Evolutionary conservation across 2,797 vertebrate genomes (phyloP).

Genomic region (Anabas testudineus): DNA sequence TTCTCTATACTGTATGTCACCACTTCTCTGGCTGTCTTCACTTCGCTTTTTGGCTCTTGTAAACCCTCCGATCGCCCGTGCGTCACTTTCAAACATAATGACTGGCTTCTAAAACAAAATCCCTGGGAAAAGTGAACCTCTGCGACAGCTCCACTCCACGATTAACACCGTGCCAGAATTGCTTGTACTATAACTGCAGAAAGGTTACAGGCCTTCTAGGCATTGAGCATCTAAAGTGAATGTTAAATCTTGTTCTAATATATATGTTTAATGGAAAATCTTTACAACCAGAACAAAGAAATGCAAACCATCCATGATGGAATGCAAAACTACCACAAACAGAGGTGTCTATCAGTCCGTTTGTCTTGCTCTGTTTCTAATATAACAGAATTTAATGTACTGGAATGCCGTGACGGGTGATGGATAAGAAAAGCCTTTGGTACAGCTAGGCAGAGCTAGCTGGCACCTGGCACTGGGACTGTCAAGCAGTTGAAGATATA

Average conservation of each 20-base stretch:
- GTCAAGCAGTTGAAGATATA: constrained; percentile 26
- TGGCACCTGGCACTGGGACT: constrained; percentile 44
- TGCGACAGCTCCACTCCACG: neutral
- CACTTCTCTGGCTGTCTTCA: constrained; percentile 11
- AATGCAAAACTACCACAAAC: neutral
- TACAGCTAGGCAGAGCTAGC: constrained; percentile 14
- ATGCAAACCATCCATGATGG: neutral
- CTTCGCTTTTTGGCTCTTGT: neutral
- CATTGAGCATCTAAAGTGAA: neutral
- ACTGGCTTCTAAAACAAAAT: constrained; percentile 15
- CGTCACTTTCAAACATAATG: constrained; percentile 25
- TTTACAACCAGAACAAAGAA: neutral
- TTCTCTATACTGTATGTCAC: neutral
- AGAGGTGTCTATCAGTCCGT: too few species aligned
- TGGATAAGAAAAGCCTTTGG: neutral
- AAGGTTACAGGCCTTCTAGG: neutral
- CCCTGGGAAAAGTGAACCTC: constrained; percentile 12
- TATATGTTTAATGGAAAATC: neutral
- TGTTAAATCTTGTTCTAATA: too few species aligned
- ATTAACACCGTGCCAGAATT: constrained; percentile 6
- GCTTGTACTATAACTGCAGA: neutral
- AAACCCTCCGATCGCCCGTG: neutral
- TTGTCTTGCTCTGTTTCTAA: too few species aligned
- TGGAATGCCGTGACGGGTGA: neutral
- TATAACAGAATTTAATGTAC: too few species aligned